Base-by-base conservation (phyloP, 2,888 invertebrate species). In the Amphimallon solstitiale region DNA sequence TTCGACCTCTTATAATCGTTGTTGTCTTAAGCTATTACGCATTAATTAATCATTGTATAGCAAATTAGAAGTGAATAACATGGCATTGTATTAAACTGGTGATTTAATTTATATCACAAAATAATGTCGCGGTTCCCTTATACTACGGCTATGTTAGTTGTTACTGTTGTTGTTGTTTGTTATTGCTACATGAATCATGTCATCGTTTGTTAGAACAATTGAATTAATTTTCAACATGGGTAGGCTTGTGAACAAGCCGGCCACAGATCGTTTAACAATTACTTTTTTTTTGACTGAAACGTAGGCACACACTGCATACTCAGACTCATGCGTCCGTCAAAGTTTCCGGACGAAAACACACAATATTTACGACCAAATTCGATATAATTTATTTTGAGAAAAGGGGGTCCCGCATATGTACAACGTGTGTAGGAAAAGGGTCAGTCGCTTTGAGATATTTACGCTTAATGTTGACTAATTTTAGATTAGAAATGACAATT, bases 161-260 rank as follows among this genome's bases (percentile, higher is more conserved):
- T 38, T 19, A 12, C 43, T 15, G 43, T 21, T 21, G 21, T 37
- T 21, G 21, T 37, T 54, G 21, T 54, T 29, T 63, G 46, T 56
- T 56, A 46, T 48, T 48, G 48, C 72, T 73, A 74, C 79, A 80
- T 79, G 79, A 80, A 79, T 80, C 80, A 78, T 80, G 80, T 80
- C 79, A 74, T 76, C 77, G 77, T 80, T 81, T 79, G 80, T 81
- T 78, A 65, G 61, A 81, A 82, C 81, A 82, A 82, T 82, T 81
- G 82, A 82, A 82, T 82, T 81, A 81, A 81, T 82, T 82, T 81
- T 81, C 81, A 73, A 82, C 81, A 81, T 81, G 81, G 80, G 74
- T 80, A 80, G 77, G 77, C 77, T 43, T 43, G 43, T 23, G 56
- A 43, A 59, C 64, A 34, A 35, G 23, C 74, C 74, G 75, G 77